Evolutionary conservation across 2,797 vertebrate species (phyloP), one percentile per base, ranked within the genome.

Genomic region (Phrynocephalus vlangalii): DNA sequence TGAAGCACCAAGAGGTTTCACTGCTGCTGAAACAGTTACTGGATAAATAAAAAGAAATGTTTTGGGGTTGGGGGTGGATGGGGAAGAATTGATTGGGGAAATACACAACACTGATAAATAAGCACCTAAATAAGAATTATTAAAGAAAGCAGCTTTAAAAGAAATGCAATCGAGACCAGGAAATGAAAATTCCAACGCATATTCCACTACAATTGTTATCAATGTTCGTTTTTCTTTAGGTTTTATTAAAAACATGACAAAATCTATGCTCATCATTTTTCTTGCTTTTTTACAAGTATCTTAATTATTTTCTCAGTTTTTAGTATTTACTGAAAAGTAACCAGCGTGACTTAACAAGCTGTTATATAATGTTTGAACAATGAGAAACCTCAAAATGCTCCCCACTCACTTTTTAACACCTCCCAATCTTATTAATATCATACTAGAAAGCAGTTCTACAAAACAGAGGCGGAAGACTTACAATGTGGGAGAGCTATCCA

Each of bases 231-330:
- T 82, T n/a, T 87, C 89, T 79, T 83, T 78, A 81, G 86, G 0
- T 63, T 24, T 30, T 90, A 44, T 84, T 60, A 73, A 79, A 2
- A 73, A 76, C 4, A 2, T 15, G 60, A 68, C 0, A 76, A 70
- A 26, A 78, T 15, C 77, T 30, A 90, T 84, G 88, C 82, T 88
- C 91, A 89, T 93, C 93, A 87, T 50, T 90, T 87, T 87, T 87
- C 63, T 86, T 50, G 60, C 63, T 84, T 56, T 89, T 48, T 86
- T 90, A 60, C 86, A 88, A 68, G 77, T 90, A 86, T 82, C 92
- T 89, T 90, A 0, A 3, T 28, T 73, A 28, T 30, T 48, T 79
- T 44, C 8, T 56, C 52, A 56, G 52, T 56, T 56, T 56, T 56
- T 13, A 56, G 52, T 56, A 56, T 3, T 56, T 56, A 56, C 84